Conservation (phyloP, 1,140 invertebrate species). For the Hyphantria cunea region DNA sequence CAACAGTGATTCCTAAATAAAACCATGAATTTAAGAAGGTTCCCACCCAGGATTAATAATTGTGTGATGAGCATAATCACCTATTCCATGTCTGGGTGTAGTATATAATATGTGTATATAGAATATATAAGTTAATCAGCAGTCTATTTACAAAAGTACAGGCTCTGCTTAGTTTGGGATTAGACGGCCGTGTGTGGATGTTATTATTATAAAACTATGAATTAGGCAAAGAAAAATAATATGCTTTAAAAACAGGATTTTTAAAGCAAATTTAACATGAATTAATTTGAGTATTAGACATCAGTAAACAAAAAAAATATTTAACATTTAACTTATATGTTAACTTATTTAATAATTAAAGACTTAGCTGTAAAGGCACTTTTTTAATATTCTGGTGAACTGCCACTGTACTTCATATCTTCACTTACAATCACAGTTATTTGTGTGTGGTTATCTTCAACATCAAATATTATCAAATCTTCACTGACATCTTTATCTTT, state of each 20-base stretch:
- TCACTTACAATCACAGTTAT: constrained; percentile 62
- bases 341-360: constrained; percentile 51
- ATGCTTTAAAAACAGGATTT: not conserved
- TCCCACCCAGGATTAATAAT: too few species aligned
- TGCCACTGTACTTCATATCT: constrained; percentile 63
- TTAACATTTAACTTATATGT: constrained; percentile 39
- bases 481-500: constrained; percentile 57
- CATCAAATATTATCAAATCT: constrained; percentile 72
- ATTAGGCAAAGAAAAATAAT: not conserved
- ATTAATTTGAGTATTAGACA: constrained; percentile 31
- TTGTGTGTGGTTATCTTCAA: constrained; percentile 57
- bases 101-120: too few species aligned
- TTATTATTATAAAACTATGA: too few species aligned
- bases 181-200: too few species aligned
- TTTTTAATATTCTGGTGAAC: constrained; percentile 70
- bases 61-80: too few species aligned
- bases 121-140: too few species aligned
- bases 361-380: constrained; percentile 58
- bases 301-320: constrained; percentile 36
- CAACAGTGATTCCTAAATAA: too few species aligned
- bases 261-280: not conserved
- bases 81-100: too few species aligned
- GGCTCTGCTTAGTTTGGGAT: too few species aligned
- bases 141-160: too few species aligned
- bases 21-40: too few species aligned